Percentiles rank a stretch among this genome's conserved stretches.
Conservation (phyloP, 2,113 vertebrate species). For the Colaptes auratus region DNA sequence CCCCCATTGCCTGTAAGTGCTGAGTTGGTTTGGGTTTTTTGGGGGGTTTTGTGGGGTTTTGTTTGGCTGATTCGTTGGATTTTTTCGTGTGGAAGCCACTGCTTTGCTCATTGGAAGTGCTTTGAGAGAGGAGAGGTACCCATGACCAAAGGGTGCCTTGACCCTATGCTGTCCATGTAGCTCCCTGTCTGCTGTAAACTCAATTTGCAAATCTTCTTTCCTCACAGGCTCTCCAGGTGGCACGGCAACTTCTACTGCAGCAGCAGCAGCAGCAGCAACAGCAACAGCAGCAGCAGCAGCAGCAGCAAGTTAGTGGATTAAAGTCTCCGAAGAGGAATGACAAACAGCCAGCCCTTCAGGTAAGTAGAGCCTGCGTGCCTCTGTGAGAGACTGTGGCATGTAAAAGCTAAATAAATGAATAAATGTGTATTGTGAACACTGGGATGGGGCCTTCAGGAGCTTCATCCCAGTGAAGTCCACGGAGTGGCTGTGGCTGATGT, state of each 20-base stretch:
- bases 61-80: not conserved
- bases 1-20: not conserved
- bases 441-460: not conserved
- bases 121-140: rapidly evolving
- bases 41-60: too few relatives aligned
- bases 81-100: not conserved
- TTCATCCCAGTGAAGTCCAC: not conserved
- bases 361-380: slow-evolving; percentile 49
- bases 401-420: not conserved
- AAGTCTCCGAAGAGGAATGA: slow-evolving; percentile 94
- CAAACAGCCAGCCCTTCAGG: slow-evolving; percentile 91
- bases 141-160: not conserved
- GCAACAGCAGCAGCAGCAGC: slow-evolving; percentile 76
- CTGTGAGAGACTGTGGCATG: rapidly evolving
- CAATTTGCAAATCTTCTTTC: slow-evolving; percentile 58
- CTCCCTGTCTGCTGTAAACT: not conserved
- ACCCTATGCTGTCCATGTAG: not conserved
- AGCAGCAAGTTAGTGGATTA: slow-evolving; percentile 85
- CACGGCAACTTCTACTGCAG: slow-evolving; percentile 92
- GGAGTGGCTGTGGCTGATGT: not conserved
- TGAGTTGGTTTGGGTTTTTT: not conserved
- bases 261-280: slow-evolving; percentile 84
- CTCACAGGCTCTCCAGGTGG: slow-evolving; percentile 92
- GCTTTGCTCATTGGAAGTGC: not conserved
- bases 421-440: rapidly evolving